These are phyloP conservation scores for Cheilosia grossa DNA, from an alignment of 2,888 invertebrate genomes.

Conservation along the genomic window DNA sequence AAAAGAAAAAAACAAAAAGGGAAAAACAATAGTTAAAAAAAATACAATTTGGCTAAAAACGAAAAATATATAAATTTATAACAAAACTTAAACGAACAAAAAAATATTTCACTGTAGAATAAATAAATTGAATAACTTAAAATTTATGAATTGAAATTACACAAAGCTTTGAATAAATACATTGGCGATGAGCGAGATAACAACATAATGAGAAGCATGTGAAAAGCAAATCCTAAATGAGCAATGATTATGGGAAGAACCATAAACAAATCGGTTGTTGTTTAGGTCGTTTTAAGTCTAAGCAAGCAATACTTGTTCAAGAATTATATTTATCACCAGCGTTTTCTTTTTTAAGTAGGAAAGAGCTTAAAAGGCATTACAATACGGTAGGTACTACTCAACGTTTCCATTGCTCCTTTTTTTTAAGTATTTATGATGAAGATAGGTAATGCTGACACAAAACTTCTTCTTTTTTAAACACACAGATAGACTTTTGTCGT, in stretches of 20 bases:
- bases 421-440: background rate
- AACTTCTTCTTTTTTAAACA: too few species aligned
- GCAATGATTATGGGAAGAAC: slow-evolving; percentile 14
- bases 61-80: slow-evolving; percentile 43
- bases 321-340: slow-evolving; percentile 19
- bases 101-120: slow-evolving; percentile 57
- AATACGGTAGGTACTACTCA: slow-evolving; percentile 6
- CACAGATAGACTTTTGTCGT: too few species aligned
- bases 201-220: slow-evolving; percentile 55
- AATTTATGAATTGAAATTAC: slow-evolving; percentile 36
- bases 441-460: too few species aligned
- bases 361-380: slow-evolving; percentile 11
- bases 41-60: slow-evolving; percentile 79
- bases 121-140: slow-evolving; percentile 65
- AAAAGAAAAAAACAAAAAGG: slow-evolving; percentile 78
- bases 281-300: slow-evolving; percentile 5
- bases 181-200: slow-evolving; percentile 30
- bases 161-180: slow-evolving; percentile 49
- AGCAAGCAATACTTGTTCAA: slow-evolving; percentile 37
- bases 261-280: background rate
- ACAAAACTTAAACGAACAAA: slow-evolving; percentile 57
- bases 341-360: background rate
- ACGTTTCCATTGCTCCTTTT: slow-evolving; percentile 16
- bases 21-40: slow-evolving; percentile 79
- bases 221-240: slow-evolving; percentile 53